phyloP scores from a whole-genome alignment of 2,888 invertebrate species.

The Epirrita christyi region DNA sequence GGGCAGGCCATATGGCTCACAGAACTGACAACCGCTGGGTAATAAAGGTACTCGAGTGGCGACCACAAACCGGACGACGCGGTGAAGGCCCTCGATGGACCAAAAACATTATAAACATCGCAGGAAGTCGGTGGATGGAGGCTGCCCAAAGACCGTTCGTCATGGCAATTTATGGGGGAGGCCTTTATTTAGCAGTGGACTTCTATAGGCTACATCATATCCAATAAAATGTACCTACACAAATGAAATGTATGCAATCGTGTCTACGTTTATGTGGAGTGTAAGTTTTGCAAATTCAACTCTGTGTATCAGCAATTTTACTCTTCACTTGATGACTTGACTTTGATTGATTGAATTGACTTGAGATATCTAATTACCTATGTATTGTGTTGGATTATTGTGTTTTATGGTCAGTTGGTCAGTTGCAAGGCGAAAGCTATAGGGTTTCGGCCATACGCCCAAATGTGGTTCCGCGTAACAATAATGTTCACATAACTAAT shows the following conservation, averaged over 20 bases:
- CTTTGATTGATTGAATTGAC: constrained; percentile 23
- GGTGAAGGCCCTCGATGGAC: too few species aligned
- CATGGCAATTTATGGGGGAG: too few species aligned
- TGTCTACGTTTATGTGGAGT: constrained; percentile 23
- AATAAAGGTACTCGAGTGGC: too few species aligned
- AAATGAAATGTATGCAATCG: constrained; percentile 23
- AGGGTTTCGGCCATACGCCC: constrained; percentile 53
- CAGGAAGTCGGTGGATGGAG: too few species aligned
- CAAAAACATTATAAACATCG: too few species aligned
- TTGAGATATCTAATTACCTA: constrained; percentile 5
- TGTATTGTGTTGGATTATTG: constrained; percentile 34
- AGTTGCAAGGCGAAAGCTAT: constrained; percentile 50
- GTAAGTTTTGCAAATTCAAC: constrained; percentile 14
- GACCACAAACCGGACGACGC: too few species aligned
- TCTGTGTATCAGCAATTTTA: constrained; percentile 8
- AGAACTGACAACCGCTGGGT: too few species aligned
- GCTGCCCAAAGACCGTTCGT: too few species aligned
- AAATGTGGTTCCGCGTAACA: constrained; percentile 43
- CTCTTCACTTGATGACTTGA: constrained; percentile 23
- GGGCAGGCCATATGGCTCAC: too few species aligned
- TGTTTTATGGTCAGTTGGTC: constrained; percentile 47
- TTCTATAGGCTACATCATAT: too few species aligned
- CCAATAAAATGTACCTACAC: too few species aligned
- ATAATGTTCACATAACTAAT: constrained; percentile 38
- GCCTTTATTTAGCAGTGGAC: too few species aligned